phyloP scores from a whole-genome alignment of 2,888 invertebrate genomes.

The Pyrrhia umbra region DNA sequence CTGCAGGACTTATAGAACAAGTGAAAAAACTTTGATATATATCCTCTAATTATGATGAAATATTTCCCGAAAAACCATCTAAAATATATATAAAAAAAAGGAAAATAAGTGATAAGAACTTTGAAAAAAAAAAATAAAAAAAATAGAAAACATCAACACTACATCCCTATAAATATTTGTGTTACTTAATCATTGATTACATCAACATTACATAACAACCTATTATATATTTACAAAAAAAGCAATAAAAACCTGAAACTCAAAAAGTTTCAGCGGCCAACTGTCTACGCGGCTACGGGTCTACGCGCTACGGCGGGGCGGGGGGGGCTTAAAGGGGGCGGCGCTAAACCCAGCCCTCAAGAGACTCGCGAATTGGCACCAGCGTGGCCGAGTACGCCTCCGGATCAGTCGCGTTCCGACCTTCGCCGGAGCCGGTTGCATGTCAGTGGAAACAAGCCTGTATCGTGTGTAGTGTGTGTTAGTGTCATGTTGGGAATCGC shows the following conservation, averaged over 20 bases:
- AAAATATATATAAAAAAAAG: no score
- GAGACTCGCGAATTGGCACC: conserved; percentile 73
- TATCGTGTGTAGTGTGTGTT: conserved; percentile 68
- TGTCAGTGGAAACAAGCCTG: conserved; percentile 64
- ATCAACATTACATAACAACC: no score
- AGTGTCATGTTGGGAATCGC: conserved; percentile 82
- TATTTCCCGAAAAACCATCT: no score
- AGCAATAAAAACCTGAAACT: not conserved
- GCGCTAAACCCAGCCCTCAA: conserved; percentile 69
- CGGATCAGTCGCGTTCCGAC: conserved; percentile 75
- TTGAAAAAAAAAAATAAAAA: no score
- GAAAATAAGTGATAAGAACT: no score
- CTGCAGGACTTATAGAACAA: no score
- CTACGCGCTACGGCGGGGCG: conserved; percentile 64
- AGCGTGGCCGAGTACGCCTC: conserved; percentile 66
- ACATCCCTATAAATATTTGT: no score
- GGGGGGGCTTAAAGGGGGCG: conserved; percentile 73
- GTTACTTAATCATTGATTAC: no score
- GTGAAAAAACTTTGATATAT: no score
- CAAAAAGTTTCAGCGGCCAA: conserved; percentile 39
- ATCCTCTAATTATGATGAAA: no score
- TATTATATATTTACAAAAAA: not conserved
- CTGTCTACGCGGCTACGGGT: conserved; percentile 64
- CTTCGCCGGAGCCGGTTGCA: conserved; percentile 68
- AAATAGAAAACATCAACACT: no score